These are phyloP conservation scores for Agrilus planipennis DNA, from an alignment of 1,140 invertebrate species.

Conservation along the genomic window DNA sequence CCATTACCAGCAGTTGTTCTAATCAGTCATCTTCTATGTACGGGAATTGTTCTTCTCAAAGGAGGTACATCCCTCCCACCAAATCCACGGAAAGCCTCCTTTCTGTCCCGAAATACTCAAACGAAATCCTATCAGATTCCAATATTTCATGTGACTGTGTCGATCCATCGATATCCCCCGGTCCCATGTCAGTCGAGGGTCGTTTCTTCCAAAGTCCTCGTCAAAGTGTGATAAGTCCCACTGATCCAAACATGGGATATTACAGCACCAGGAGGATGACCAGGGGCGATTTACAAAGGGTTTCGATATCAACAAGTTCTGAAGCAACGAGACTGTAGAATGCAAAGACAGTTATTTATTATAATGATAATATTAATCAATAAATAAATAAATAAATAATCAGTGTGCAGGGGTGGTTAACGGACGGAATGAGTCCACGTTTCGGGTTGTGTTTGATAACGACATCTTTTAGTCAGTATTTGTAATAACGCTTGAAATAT, in stretches of 20 bases:
- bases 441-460: too few species aligned
- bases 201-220: constrained; percentile 38
- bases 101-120: constrained; percentile 45
- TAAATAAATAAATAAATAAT: too few species aligned
- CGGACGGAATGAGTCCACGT: too few species aligned
- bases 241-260: constrained; percentile 36
- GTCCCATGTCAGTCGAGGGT: constrained; percentile 24
- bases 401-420: too few species aligned
- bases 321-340: constrained; percentile 44
- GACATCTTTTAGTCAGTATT: too few species aligned
- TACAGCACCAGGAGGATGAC: constrained; percentile 39
- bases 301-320: constrained; percentile 40
- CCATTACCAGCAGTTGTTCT: background rate
- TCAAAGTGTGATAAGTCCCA: constrained; percentile 35
- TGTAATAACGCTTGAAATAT: too few species aligned
- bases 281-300: constrained; percentile 35
- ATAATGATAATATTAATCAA: too few species aligned
- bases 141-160: constrained; percentile 55
- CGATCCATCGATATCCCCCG: constrained; percentile 33
- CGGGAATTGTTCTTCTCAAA: constrained; percentile 27
- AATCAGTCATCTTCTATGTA: constrained; percentile 3
- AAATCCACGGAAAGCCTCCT: constrained; percentile 70
- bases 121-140: constrained; percentile 46
- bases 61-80: constrained; percentile 45
- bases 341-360: too few species aligned